Conservation (phyloP, 2,888 invertebrate genomes). For the Furcula furcula region DNA sequence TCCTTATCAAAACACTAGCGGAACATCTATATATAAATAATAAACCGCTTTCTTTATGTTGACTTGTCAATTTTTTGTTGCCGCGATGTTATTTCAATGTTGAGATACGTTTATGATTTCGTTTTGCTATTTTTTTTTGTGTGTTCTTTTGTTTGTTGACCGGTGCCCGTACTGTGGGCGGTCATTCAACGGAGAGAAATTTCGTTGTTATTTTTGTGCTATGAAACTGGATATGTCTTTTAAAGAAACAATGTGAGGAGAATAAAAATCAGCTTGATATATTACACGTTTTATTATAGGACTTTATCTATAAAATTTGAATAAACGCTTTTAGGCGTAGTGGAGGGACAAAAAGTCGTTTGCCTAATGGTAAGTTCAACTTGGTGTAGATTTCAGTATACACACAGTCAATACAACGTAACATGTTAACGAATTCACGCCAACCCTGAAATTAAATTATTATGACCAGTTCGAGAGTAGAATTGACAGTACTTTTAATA, state of each 20-base stretch:
- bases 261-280: conserved; percentile 3
- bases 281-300: neutral
- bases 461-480: no score
- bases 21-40: conserved; percentile 24
- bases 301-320: conserved; percentile 1
- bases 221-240: conserved; percentile 16
- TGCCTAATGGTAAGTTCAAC: no score
- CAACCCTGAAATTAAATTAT: no score
- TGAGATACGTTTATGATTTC: conserved; percentile 25
- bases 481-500: no score
- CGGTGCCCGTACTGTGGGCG: conserved; percentile 17
- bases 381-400: no score
- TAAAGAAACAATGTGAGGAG: conserved; percentile 11
- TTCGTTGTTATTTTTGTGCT: conserved; percentile 14
- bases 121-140: conserved; percentile 24
- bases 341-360: no score
- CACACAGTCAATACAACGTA: no score
- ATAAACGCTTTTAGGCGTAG: no score
- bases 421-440: no score
- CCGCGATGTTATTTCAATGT: conserved; percentile 16
- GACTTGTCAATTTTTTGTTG: conserved; percentile 22
- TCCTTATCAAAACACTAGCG: conserved; percentile 40
- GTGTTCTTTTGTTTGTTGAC: conserved; percentile 25
- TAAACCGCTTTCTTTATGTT: conserved; percentile 24
- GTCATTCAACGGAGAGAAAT: conserved; percentile 3